Percentiles rank a stretch among this genome's conserved stretches.
These are phyloP conservation scores for Malacosoma neustria DNA, from an alignment of 2,888 invertebrate species.

Conservation along the genomic window DNA sequence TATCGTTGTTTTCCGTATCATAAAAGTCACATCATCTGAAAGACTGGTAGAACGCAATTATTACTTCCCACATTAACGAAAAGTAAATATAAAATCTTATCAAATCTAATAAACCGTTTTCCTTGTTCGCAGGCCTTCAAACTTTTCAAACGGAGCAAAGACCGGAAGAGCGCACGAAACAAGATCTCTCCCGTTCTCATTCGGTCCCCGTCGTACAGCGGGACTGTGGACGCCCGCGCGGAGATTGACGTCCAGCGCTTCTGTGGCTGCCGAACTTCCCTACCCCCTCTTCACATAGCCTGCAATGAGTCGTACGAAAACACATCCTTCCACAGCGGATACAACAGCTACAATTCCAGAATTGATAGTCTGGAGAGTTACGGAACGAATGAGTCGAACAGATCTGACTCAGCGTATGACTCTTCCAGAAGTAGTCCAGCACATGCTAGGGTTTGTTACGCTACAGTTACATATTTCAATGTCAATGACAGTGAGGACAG, in stretches of 20 bases:
- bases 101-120: too few relatives aligned
- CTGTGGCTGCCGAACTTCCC: slow-evolving; percentile 53
- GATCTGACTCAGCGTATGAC: slow-evolving; percentile 63
- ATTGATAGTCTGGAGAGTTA: slow-evolving; percentile 45
- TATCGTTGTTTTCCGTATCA: too few relatives aligned
- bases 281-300: slow-evolving; percentile 34
- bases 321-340: slow-evolving; percentile 43
- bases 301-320: slow-evolving; percentile 39
- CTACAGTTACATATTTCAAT: slow-evolving; percentile 61
- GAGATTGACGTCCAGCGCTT: slow-evolving; percentile 57
- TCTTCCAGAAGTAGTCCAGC: slow-evolving; percentile 54
- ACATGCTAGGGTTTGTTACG: slow-evolving; percentile 45
- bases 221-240: slow-evolving; percentile 55
- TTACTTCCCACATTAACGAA: too few relatives aligned
- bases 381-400: slow-evolving; percentile 36
- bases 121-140: slow-evolving; percentile 58
- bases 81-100: too few relatives aligned
- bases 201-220: slow-evolving; percentile 54
- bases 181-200: slow-evolving; percentile 51
- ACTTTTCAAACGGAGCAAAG: slow-evolving; percentile 54
- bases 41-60: too few relatives aligned
- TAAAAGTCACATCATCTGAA: too few relatives aligned
- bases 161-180: slow-evolving; percentile 45
- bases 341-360: slow-evolving; percentile 48
- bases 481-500: slow-evolving; percentile 63